Conservation (phyloP, 2,888 invertebrate species). For the Cancer borealis region DNA sequence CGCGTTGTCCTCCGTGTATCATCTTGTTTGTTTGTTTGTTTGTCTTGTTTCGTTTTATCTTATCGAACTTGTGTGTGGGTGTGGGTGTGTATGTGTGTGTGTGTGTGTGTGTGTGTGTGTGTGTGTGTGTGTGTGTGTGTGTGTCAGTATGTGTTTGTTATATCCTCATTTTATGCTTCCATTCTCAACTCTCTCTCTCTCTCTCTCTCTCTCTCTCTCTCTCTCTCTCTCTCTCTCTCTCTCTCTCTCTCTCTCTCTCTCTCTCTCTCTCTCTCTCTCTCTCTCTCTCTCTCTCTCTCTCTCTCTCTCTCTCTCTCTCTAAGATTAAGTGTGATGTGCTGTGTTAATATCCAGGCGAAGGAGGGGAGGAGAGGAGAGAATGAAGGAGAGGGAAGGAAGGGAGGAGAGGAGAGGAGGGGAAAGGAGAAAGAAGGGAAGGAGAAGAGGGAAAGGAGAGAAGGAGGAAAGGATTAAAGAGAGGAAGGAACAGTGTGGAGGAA, state of each 20-base stretch:
- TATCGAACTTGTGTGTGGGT: no score
- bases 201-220: slow-evolving; percentile 20
- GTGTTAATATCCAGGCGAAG: background rate
- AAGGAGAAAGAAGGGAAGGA: background rate
- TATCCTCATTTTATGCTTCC: background rate
- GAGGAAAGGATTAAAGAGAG: background rate
- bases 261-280: slow-evolving; percentile 20
- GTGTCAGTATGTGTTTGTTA: background rate
- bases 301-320: no score
- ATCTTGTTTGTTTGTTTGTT: background rate
- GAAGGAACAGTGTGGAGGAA: background rate
- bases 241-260: slow-evolving; percentile 20
- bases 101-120: background rate
- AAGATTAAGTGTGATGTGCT: background rate
- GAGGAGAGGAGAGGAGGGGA: background rate
- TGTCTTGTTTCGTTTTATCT: background rate
- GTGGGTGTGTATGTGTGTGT: no score
- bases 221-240: slow-evolving; percentile 20
- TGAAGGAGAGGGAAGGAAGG: background rate
- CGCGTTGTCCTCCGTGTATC: background rate
- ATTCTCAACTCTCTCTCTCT: background rate
- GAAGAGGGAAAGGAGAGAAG: background rate
- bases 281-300: slow-evolving; percentile 3
- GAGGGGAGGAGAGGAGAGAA: background rate
- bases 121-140: background rate